Conservation (phyloP, 2,797 vertebrate genomes). For the Periophthalmus magnuspinnatus region DNA sequence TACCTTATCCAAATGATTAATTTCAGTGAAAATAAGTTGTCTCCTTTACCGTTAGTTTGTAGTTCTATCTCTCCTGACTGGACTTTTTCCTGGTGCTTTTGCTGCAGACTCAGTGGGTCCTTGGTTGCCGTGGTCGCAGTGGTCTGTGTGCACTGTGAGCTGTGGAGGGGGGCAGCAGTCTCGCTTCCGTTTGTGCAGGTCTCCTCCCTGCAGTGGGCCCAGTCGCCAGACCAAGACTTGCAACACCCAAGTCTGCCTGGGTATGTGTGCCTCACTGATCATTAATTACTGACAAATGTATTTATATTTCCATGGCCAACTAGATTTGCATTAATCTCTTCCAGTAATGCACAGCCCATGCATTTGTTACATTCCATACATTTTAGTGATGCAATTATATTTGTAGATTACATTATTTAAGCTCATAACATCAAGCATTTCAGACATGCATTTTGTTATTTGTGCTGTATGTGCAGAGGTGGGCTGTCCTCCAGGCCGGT, state of each 20-base stretch:
- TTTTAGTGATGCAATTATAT: too few species aligned
- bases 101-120: slow-evolving; percentile 62
- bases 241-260: slow-evolving; percentile 87
- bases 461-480: slow-evolving; percentile 71
- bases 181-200: slow-evolving; percentile 74
- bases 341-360: not conserved
- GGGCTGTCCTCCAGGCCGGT: slow-evolving; percentile 83
- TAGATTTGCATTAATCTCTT: not conserved
- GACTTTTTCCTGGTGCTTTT: not conserved
- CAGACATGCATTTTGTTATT: not conserved
- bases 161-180: slow-evolving; percentile 89
- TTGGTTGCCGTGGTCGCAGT: slow-evolving; percentile 79
- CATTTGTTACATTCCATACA: too few species aligned
- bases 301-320: not conserved
- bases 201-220: slow-evolving; percentile 72
- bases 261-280: slow-evolving; percentile 66
- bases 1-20: not conserved
- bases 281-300: too few species aligned
- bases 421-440: not conserved
- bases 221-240: slow-evolving; percentile 84
- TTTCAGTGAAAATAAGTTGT: not conserved
- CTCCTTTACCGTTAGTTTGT: not conserved
- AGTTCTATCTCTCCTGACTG: not conserved
- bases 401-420: too few species aligned
- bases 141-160: slow-evolving; percentile 83